Conservation (phyloP, 2,888 invertebrate genomes). For the Leptopilina drosophilae region DNA sequence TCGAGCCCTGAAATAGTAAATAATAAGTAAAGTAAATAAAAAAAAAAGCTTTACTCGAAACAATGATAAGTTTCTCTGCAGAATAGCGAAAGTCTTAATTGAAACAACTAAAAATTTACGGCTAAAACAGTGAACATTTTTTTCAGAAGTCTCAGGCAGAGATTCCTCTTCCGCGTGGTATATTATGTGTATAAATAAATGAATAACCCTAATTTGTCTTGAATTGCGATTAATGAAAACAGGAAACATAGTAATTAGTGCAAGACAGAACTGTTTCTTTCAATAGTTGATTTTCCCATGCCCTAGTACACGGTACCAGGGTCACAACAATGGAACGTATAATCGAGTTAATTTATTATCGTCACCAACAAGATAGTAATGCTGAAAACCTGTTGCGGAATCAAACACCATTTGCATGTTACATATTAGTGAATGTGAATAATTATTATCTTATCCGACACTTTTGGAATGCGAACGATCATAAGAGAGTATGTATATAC, state of each 20-base stretch:
- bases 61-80: no score
- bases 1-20: no score
- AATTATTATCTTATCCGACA: slow-evolving; percentile 31
- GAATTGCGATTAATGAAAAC: slow-evolving; percentile 27
- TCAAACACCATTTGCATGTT: slow-evolving; percentile 11
- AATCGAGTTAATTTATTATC: slow-evolving; percentile 40
- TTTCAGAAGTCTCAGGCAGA: no score
- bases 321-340: slow-evolving; percentile 40
- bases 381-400: slow-evolving; percentile 37
- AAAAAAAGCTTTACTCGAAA: no score
- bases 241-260: slow-evolving; percentile 40
- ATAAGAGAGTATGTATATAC: not conserved
- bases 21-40: no score
- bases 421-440: slow-evolving; percentile 36
- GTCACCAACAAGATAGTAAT: slow-evolving; percentile 26
- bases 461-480: slow-evolving; percentile 34
- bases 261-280: slow-evolving; percentile 37
- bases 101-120: no score
- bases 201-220: slow-evolving; percentile 30
- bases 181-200: slow-evolving; percentile 5
- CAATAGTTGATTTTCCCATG: slow-evolving; percentile 37
- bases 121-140: no score
- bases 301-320: slow-evolving; percentile 38
- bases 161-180: not conserved
- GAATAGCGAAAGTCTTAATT: no score